These are phyloP conservation scores for Leucania comma DNA, from an alignment of 2,888 invertebrate species.

Conservation along the genomic window DNA sequence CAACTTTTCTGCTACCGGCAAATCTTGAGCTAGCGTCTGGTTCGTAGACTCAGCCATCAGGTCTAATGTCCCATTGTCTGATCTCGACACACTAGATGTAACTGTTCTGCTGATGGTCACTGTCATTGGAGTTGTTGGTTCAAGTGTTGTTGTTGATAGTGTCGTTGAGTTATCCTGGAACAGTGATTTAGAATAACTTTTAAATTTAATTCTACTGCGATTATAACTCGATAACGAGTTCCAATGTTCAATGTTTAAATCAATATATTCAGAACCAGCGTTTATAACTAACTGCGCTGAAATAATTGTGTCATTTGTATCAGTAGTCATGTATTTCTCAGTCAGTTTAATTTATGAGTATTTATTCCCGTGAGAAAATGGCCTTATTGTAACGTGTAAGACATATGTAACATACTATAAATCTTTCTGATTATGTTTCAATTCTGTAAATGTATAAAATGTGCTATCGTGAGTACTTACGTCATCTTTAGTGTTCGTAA, in stretches of 20 bases:
- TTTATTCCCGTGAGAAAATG: not conserved
- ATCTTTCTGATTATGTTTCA: not conserved
- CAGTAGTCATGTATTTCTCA: not conserved
- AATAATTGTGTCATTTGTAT: not conserved
- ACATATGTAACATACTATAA: not conserved
- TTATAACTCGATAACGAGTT: accelerated
- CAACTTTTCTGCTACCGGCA: conserved; percentile 87
- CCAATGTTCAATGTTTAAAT: too few species aligned
- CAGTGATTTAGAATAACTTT: not conserved
- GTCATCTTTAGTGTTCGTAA: conserved; percentile 65
- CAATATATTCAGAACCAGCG: too few species aligned
- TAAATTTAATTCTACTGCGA: not conserved
- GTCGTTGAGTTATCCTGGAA: conserved; percentile 75
- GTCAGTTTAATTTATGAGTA: not conserved
- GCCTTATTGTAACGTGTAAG: not conserved
- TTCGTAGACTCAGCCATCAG: conserved; percentile 82
- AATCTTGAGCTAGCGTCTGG: conserved; percentile 82
- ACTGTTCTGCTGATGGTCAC: conserved; percentile 35
- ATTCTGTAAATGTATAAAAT: not conserved
- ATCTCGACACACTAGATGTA: conserved; percentile 55
- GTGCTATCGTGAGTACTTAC: conserved; percentile 69
- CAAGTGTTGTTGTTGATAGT: conserved; percentile 63
- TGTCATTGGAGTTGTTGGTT: conserved; percentile 50
- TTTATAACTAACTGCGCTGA: not conserved
- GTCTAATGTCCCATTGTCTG: conserved; percentile 77